Evolutionary conservation across 2,888 invertebrate species (phyloP), one percentile per base, ranked within the genome.

Genomic region (Mycogona germanica): DNA sequence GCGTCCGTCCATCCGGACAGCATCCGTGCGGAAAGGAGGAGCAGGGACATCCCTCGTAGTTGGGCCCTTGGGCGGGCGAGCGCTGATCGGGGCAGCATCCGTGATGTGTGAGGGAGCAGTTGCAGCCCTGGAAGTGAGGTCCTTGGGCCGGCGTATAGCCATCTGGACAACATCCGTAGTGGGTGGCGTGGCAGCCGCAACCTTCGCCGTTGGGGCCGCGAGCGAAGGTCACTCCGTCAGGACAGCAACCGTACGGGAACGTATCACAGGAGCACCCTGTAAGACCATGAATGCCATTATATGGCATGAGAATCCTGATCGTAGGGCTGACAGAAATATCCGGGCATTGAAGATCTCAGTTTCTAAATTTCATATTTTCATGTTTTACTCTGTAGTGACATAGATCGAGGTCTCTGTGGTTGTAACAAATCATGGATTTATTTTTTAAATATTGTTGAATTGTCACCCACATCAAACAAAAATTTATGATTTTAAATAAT

Each of bases 141-240:
- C 87, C 87, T 53, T 72, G 70, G 21, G 86, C 85, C 62, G 74
- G 68, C 6, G 62, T 63, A n/a, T 61, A 61, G 30, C 64, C 64
- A 68, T 65, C 63, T 3, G 56, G 57, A 53, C 69, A 69, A 57
- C 69, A 69, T 4, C 69, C 68, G 63, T 74, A 81, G 0, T 66
- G 67, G 61, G 83, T 81, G 47, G 67, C 58, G 59, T 58, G 56
- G 52, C 63, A 56, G 46, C 68, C 66, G 14, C 66, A 55, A 14
- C 88, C 93, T 66, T 87, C 84, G 59, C 79, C 76, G 60, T 86
- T 79, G 62, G 87, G 85, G 46, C 61, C 60, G 40, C 38, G 29
- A 0, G 95, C 87, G 48, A 80, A 76, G 79, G 91, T 91, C 63
- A 79, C 78, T 66, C 80, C 79, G 68, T 93, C 87, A 3, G 86